Evolutionary conservation across 2,797 vertebrate species (phyloP).

Genomic region (Anomalospiza imberbis): DNA sequence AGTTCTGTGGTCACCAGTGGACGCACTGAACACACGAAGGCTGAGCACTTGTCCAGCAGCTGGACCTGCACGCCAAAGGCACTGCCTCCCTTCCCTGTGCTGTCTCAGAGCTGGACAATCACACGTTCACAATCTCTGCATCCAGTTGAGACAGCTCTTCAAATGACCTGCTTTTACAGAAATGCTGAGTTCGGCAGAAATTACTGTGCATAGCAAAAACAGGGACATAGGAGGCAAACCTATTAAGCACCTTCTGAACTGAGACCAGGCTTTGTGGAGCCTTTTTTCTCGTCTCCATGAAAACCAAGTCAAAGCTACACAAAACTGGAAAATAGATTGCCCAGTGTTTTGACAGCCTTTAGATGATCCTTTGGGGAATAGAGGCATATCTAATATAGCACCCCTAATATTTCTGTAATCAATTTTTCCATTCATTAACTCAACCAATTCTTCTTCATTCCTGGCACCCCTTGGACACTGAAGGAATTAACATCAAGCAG

Average conservation of each 20-base stretch:
- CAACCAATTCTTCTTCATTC: not conserved
- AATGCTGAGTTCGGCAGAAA: not conserved
- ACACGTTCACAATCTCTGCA: not conserved
- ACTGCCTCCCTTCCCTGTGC: accelerated
- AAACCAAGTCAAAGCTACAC: not conserved
- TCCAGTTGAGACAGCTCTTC: not conserved
- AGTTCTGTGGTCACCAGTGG: not conserved
- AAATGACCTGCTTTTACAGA: not conserved
- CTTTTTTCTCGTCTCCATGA: not conserved
- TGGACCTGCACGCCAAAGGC: not conserved
- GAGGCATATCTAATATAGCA: not conserved
- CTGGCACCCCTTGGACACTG: not conserved
- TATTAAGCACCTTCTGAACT: not conserved
- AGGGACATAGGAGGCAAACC: not conserved
- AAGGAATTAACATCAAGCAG: not conserved
- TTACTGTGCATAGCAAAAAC: not conserved
- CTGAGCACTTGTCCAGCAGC: not conserved
- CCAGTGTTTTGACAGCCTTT: not conserved
- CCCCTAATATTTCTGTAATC: not conserved
- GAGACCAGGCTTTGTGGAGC: not conserved
- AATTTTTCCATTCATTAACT: not conserved
- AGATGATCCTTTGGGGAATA: not conserved
- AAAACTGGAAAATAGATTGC: not conserved
- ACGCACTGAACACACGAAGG: accelerated
- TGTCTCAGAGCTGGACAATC: not conserved